phyloP scores from a whole-genome alignment of 2,113 vertebrate genomes.

The Muscicapa adusta region DNA sequence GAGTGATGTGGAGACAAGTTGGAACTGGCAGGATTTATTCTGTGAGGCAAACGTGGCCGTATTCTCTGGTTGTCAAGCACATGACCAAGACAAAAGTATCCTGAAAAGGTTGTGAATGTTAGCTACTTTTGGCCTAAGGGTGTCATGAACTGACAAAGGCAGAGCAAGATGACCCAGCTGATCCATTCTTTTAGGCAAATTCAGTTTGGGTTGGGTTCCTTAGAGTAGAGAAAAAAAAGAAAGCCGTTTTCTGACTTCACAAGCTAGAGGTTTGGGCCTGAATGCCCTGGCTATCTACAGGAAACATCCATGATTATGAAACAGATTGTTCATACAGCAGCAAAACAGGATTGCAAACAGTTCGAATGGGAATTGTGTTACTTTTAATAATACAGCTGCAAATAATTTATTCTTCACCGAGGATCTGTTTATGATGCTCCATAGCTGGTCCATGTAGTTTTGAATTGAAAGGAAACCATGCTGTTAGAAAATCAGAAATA shows the following conservation, averaged over 20 bases:
- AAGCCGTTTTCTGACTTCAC: not conserved
- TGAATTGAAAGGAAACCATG: not conserved
- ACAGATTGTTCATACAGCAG: not conserved
- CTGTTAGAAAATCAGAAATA: not conserved
- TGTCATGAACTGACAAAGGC: not conserved
- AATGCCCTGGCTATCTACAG: not conserved
- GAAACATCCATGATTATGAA: not conserved
- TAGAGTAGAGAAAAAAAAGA: not conserved
- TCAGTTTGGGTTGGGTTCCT: not conserved
- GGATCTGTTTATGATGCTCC: not conserved
- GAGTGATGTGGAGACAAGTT: not conserved
- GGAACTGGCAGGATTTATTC: not conserved
- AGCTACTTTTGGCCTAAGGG: not conserved
- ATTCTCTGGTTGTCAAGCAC: not conserved
- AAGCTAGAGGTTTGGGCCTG: not conserved
- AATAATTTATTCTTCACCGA: not conserved
- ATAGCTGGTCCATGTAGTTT: not conserved
- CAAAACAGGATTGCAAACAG: not conserved
- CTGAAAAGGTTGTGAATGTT: not conserved
- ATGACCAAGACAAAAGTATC: not conserved
- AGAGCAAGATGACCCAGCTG: not conserved
- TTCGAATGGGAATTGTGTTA: not conserved
- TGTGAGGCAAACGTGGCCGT: not conserved
- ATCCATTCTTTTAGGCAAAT: not conserved
- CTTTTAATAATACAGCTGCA: not conserved